Evolutionary conservation across 2,113 vertebrate species (phyloP).

Genomic region (Nycticebus coucang): DNA sequence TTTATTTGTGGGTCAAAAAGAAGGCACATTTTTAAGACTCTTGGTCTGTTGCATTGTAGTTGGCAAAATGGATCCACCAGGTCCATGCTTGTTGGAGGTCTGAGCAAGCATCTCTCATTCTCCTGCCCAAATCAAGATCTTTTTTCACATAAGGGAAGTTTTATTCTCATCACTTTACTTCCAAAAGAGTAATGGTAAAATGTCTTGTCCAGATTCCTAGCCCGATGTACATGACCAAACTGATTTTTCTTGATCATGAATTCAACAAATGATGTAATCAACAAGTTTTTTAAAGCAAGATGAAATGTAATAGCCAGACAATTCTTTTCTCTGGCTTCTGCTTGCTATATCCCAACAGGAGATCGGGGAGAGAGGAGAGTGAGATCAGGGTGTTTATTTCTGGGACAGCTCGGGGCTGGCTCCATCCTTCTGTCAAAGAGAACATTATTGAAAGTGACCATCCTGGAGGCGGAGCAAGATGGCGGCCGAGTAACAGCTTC

Average conservation of each 20-base stretch:
- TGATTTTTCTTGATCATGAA: neutral
- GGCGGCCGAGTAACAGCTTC: too few species aligned
- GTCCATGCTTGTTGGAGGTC: neutral
- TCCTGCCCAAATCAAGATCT: neutral
- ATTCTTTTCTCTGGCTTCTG: neutral
- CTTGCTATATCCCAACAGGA: neutral
- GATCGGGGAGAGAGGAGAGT: neutral
- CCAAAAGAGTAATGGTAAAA: neutral
- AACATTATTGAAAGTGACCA: too few species aligned
- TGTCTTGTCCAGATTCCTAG: neutral
- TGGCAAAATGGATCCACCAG: too few species aligned
- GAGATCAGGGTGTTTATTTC: neutral
- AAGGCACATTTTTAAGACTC: neutral
- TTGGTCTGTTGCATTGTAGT: neutral
- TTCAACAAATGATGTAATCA: neutral
- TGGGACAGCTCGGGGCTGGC: neutral
- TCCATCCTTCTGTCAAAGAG: neutral
- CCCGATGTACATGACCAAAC: neutral
- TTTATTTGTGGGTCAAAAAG: neutral
- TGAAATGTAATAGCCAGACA: neutral
- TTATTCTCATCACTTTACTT: neutral
- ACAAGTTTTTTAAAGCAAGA: neutral
- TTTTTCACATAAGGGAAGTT: neutral
- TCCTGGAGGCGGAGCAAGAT: too few species aligned
- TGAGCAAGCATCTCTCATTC: rapidly evolving